Base-by-base conservation (phyloP, 2,113 vertebrate genomes). In the Ardeotis arabs region DNA sequence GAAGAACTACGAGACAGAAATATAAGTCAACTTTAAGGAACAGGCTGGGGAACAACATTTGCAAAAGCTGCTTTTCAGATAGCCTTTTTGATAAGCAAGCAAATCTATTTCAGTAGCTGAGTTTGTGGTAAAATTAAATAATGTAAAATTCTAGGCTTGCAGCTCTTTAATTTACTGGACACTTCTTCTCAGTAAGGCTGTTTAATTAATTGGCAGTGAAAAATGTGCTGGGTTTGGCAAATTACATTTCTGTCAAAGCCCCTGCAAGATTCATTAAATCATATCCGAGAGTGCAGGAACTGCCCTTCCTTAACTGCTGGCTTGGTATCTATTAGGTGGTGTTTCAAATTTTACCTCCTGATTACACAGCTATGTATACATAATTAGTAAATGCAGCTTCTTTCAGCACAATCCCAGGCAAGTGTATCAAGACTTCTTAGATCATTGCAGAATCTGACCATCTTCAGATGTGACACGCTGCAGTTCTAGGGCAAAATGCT, bases 171-270 rank as follows among this genome's bases (percentile, higher is more conserved):
- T 97, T 97, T 97, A 95, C 66, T 94, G 95, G 83, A 86, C 73
- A 76, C 63, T 91, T 73, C 80, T 96, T 88, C 88, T 96, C 55
- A 66, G 74, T 66, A 81, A 93, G 72, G 74, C 74, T 91, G 79
- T 84, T 91, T 96, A 96, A 96, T 98, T 97, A 97, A 98, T 94
- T 97, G 94, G 89, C 81, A 95, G 90, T 95, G 93, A 95, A 97
- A 96, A 98, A 96, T 76, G 55, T 75, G 83, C 93, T 91, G 77
- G 94, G 94, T 97, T 96, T 96, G 88, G 95, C 88, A 95, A 97
- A 96, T 84, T 96, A 94, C 92, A 80, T 96, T 94, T 95, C 79
- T 96, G 91, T 96, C 94, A 94, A 87, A 96, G 44, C 58, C 80
- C 69, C 49, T 45, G 49, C 69, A 95, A 89, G 79, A 91, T 96